Percentiles rank a stretch among this genome's conserved stretches.
phyloP scores from a whole-genome alignment of 2,888 invertebrate genomes.

The Eupeodes luniger region DNA sequence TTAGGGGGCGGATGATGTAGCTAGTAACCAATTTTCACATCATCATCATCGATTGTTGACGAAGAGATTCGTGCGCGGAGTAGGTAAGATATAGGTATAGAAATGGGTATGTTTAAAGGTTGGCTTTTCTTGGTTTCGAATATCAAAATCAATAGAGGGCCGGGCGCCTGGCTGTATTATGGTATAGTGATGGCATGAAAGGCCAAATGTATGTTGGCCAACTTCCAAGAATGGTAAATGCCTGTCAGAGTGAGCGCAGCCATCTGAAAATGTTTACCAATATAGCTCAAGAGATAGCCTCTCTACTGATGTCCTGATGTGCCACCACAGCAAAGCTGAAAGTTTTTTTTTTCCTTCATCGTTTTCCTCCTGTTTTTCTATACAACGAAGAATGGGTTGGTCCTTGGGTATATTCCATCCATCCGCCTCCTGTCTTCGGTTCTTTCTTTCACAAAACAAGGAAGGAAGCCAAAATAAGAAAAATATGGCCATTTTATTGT shows the following conservation, averaged over 20 bases:
- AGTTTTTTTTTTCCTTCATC: not conserved
- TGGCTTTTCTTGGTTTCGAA: conserved; percentile 24
- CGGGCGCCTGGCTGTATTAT: not conserved
- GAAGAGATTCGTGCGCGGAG: not conserved
- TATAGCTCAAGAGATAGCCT: conserved; percentile 55
- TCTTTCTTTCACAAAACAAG: conserved; percentile 16
- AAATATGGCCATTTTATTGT: conserved; percentile 60
- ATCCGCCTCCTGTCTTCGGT: conserved; percentile 9
- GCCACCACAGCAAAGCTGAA: conserved; percentile 15
- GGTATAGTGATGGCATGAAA: not conserved
- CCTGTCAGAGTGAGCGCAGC: conserved; percentile 60
- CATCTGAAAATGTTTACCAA: conserved; percentile 73
- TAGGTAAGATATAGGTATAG: not conserved
- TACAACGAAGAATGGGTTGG: no score
- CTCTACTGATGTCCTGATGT: conserved; percentile 3
- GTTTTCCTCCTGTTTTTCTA: not conserved
- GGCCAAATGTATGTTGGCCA: conserved; percentile 66
- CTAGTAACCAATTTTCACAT: conserved; percentile 67
- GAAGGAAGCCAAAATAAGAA: conserved; percentile 45
- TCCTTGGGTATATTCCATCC: not conserved
- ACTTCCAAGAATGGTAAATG: conserved; percentile 67
- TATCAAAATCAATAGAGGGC: conserved; percentile 43
- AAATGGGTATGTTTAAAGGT: conserved; percentile 8
- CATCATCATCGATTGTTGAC: conserved; percentile 67
- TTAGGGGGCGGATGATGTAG: not conserved